Evolutionary conservation across 2,888 invertebrate species (phyloP).

Genomic region (Cordilura impudica): DNA sequence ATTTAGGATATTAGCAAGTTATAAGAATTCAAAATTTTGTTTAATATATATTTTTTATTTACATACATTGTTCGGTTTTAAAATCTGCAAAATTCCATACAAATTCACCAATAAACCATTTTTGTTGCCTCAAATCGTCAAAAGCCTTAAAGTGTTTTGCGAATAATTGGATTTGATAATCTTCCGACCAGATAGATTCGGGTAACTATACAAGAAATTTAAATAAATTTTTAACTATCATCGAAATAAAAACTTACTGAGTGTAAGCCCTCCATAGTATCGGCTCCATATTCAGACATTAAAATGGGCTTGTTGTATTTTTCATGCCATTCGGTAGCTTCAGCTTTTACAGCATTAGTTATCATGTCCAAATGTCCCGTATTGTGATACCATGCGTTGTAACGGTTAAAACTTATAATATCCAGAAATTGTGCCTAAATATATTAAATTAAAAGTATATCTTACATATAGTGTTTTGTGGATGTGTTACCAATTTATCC

Average conservation of each 20-base stretch:
- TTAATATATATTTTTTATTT: no score
- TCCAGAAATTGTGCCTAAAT: conserved; percentile 88
- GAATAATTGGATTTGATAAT: conserved; percentile 91
- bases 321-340: conserved; percentile 88
- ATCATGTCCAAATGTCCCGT: conserved; percentile 89
- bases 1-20: no score
- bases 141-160: conserved; percentile 94
- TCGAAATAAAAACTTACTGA: conserved; percentile 80
- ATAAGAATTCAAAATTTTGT: no score
- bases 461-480: neutral
- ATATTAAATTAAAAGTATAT: neutral
- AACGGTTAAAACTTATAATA: conserved; percentile 95
- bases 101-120: conserved; percentile 96
- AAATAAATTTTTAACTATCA: neutral
- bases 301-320: conserved; percentile 92
- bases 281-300: conserved; percentile 97
- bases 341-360: conserved; percentile 83
- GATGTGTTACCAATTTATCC: conserved; percentile 82
- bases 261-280: conserved; percentile 94
- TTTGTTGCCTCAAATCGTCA: conserved; percentile 85
- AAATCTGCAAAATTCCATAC: conserved; percentile 99
- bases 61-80: conserved; percentile 91
- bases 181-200: conserved; percentile 95
- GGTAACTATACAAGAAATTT: conserved; percentile 80
- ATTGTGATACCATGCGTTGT: conserved; percentile 96